Evolutionary conservation across 2,888 invertebrate species (phyloP).

Genomic region (Graphium colonna): DNA sequence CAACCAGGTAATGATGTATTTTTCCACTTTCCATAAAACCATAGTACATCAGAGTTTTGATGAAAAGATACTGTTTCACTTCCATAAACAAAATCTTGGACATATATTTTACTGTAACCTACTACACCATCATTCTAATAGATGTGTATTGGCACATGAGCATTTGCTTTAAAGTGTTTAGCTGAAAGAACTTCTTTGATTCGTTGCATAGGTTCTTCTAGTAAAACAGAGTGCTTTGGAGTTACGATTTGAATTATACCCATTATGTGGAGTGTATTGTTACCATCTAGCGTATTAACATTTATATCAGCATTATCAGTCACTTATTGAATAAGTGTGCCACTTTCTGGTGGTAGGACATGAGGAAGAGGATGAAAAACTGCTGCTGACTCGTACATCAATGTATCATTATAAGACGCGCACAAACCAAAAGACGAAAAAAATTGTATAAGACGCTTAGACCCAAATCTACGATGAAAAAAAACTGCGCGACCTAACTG

Average conservation of each 20-base stretch:
- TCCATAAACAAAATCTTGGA: slow-evolving; percentile 28
- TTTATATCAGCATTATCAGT: slow-evolving; percentile 34
- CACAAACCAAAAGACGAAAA: slow-evolving; percentile 28
- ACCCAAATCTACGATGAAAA: slow-evolving; percentile 29
- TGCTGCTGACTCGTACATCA: slow-evolving; percentile 32
- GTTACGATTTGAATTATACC: slow-evolving; percentile 28
- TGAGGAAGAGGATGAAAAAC: slow-evolving; percentile 31
- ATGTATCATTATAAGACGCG: slow-evolving; percentile 32
- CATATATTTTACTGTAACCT: slow-evolving; percentile 31
- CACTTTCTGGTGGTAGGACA: slow-evolving; percentile 28
- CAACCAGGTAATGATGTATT: slow-evolving; percentile 28
- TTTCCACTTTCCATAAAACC: slow-evolving; percentile 23
- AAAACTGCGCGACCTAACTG: slow-evolving; percentile 29
- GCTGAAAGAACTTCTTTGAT: slow-evolving; percentile 25
- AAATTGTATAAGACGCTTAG: slow-evolving; percentile 29
- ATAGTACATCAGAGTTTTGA: slow-evolving; percentile 22
- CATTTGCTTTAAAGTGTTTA: slow-evolving; percentile 34
- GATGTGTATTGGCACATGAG: slow-evolving; percentile 37
- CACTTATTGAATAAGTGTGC: slow-evolving; percentile 30
- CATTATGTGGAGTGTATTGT: slow-evolving; percentile 16
- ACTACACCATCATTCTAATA: slow-evolving; percentile 33
- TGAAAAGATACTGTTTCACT: slow-evolving; percentile 20
- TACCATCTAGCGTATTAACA: slow-evolving; percentile 21
- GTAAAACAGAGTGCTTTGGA: slow-evolving; percentile 23
- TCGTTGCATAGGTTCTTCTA: slow-evolving; percentile 22